These are phyloP conservation scores for Drosophila littoralis DNA, from an alignment of 1,140 invertebrate species.

Conservation along the genomic window DNA sequence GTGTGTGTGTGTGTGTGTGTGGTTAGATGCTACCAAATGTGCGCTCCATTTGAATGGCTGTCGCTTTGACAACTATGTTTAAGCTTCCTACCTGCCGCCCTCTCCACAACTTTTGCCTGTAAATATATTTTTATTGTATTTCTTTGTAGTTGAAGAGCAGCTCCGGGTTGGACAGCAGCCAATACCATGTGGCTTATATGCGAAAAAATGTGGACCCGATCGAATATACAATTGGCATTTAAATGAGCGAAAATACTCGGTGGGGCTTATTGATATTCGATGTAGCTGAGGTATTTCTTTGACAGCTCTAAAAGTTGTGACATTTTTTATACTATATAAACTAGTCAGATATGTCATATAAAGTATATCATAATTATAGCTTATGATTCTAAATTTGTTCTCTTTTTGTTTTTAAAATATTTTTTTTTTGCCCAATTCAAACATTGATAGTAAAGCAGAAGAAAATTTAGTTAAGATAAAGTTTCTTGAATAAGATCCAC, in stretches of 20 bases:
- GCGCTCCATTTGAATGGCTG: slow-evolving; percentile 32
- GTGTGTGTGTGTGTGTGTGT: slow-evolving; percentile 13
- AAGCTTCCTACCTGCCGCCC: not conserved
- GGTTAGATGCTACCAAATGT: slow-evolving; percentile 36
- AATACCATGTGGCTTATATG: slow-evolving; percentile 9
- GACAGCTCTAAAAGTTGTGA: too few relatives aligned
- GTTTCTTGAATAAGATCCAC: too few relatives aligned
- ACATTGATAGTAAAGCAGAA: too few relatives aligned
- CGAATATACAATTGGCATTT: slow-evolving; percentile 3
- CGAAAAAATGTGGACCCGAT: not conserved
- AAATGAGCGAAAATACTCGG: not conserved
- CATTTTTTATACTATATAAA: too few relatives aligned
- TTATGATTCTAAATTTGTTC: too few relatives aligned
- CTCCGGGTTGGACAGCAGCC: not conserved
- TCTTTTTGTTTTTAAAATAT: too few relatives aligned
- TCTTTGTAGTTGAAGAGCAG: not conserved
- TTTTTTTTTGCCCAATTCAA: too few relatives aligned
- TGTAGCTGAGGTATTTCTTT: too few relatives aligned
- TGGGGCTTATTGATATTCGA: not conserved
- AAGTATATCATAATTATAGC: too few relatives aligned
- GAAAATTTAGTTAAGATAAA: too few relatives aligned
- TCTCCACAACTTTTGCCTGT: not conserved
- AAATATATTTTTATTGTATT: slow-evolving; percentile 30
- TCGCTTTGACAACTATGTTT: slow-evolving; percentile 26
- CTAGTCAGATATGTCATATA: too few relatives aligned